Percentiles rank a stretch among this genome's conserved stretches.
Conservation (phyloP, 53 echinoderm and acorn worm species). For the Arbacia lixula region DNA sequence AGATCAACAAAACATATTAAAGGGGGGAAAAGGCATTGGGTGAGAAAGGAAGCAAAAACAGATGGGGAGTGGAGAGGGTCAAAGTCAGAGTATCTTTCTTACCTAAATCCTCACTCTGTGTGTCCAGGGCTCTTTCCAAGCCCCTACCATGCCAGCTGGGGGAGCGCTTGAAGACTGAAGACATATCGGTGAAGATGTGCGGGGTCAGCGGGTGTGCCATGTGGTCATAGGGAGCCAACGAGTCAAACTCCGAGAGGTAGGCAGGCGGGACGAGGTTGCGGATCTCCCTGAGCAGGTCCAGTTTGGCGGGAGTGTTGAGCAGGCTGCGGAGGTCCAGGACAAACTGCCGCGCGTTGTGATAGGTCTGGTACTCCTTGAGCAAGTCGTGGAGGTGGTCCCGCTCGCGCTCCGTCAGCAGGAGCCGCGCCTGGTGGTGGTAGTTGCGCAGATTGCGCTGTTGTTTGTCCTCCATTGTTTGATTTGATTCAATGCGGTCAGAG, state of each 20-base stretch:
- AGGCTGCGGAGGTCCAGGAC: conserved; percentile 71
- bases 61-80: too few relatives aligned
- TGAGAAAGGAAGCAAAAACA: too few relatives aligned
- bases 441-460: conserved; percentile 77
- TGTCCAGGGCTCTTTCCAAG: conserved; percentile 8
- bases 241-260: conserved; percentile 79
- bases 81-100: conserved; percentile 7
- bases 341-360: conserved; percentile 79
- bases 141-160: conserved; percentile 69
- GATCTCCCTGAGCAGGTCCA: conserved; percentile 91
- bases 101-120: conserved; percentile 56
- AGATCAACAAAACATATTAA: too few relatives aligned
- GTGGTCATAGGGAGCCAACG: conserved; percentile 85
- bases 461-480: conserved; percentile 71
- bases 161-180: conserved; percentile 46
- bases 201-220: conserved; percentile 87
- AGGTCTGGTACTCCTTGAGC: conserved; percentile 92
- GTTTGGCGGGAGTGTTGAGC: conserved; percentile 87
- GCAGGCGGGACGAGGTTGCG: conserved; percentile 78
- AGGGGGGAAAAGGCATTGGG: too few relatives aligned
- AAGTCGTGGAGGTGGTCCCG: conserved; percentile 90
- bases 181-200: not conserved
- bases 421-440: conserved; percentile 82
- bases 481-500: too few relatives aligned
- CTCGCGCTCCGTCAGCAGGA: conserved; percentile 81